Evolutionary conservation across 2,113 vertebrate species (phyloP), one percentile per base, ranked within the genome.

Genomic region (Cariama cristata): DNA sequence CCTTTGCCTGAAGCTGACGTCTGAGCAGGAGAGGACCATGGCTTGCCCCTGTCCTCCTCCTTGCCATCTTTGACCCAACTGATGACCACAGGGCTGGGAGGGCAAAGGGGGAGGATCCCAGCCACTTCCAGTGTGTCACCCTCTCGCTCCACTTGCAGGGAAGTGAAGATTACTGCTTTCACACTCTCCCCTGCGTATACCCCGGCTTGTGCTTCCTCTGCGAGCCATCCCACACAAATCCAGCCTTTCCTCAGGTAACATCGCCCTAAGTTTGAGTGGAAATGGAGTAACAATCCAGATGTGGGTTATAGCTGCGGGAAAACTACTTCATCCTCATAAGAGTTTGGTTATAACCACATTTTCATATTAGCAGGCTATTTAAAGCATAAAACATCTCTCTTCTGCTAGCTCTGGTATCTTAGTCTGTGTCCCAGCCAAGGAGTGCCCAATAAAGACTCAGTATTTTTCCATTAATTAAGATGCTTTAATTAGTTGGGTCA

Each of bases 401-500:
- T 47, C 35, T 69, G 30, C 55, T 91, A 73, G 72, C 71, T 93
- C 38, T 58, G 28, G 17, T 81, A 53, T 91, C 84, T 77, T 53
- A 58, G 38, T 67, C 56, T 88, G 68, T 58, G 28, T 93, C 79
- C 50, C 69, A 85, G 44, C 24, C 64, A 89, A 85, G 62, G 30
- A 88, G 32, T 32, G 24, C 66, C 53, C 89, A 58, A 80, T 88
- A 96, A 66, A 73, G 79, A 45, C 38, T 79, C 68, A 44, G 73
- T 73, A 85, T 74, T 83, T 88, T 92, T 77, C 90, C 75, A 49
- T 72, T 92, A 91, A 96, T 86, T 91, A 91, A 93, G 64, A 86
- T 90, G 62, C 60, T 89, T 89, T 97, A 94, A 90, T 95, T 96
- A 94, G 88, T 77, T 93, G 82, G 44, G 79, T 88, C 42, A 90